These are phyloP conservation scores for Rhagoletis zephyria DNA, from an alignment of 1,140 invertebrate species.

Conservation along the genomic window DNA sequence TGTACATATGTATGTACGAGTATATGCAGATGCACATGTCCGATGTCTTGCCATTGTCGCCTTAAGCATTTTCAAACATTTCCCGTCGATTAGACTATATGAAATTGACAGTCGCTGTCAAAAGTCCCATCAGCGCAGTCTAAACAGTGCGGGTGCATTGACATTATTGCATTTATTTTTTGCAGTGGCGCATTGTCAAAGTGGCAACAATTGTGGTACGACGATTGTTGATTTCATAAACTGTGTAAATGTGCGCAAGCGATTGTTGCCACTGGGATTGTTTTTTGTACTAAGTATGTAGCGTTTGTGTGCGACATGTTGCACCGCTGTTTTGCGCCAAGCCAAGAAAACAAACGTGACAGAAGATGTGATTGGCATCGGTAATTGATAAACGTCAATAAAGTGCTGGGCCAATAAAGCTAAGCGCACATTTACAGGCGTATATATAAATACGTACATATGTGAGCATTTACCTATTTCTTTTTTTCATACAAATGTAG, in stretches of 20 bases:
- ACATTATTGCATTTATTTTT: background rate
- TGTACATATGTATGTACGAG: background rate
- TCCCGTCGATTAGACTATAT: slow-evolving; percentile 31
- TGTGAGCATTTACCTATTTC: background rate
- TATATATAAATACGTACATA: background rate
- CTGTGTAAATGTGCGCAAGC: background rate
- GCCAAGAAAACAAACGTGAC: slow-evolving; percentile 28
- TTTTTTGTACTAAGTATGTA: too few relatives aligned
- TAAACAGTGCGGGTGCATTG: slow-evolving; percentile 24
- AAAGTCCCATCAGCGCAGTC: background rate
- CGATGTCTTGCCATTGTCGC: background rate
- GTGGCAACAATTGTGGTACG: background rate
- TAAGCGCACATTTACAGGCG: background rate
- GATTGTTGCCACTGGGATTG: background rate
- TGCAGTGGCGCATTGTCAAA: background rate
- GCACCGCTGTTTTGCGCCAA: slow-evolving; percentile 28
- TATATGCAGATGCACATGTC: too few relatives aligned
- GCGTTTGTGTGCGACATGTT: slow-evolving; percentile 24
- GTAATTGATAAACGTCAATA: slow-evolving; percentile 44
- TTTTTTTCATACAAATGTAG: background rate
- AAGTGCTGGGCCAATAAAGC: background rate
- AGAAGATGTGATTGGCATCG: slow-evolving; percentile 44
- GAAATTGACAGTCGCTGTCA: slow-evolving; percentile 39
- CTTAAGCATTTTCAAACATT: slow-evolving; percentile 31
- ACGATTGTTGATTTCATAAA: slow-evolving; percentile 1